phyloP scores from a whole-genome alignment of 23 tunicate species.

The Botrylloides violaceus region DNA sequence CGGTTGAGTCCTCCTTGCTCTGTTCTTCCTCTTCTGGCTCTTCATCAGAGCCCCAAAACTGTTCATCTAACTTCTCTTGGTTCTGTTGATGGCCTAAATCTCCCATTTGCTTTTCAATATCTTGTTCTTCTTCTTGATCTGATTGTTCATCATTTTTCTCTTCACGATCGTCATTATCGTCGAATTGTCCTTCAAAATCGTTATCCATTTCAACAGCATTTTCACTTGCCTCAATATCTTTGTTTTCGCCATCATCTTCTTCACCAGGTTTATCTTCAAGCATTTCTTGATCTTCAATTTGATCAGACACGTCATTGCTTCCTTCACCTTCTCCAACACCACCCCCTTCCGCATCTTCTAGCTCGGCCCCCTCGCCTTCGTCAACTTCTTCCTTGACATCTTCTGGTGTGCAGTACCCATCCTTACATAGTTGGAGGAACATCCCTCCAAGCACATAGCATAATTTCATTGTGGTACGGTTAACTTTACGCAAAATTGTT shows the following conservation, averaged over 20 bases:
- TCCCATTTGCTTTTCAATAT: conserved; percentile 87
- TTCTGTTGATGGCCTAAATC: conserved; percentile 66
- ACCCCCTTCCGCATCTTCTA: conserved; percentile 57
- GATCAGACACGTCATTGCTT: conserved; percentile 78
- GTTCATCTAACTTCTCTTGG: conserved; percentile 67
- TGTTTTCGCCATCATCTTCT: conserved; percentile 43
- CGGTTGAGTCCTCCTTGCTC: conserved; percentile 8
- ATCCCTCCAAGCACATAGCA: conserved; percentile 1
- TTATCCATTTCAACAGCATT: conserved; percentile 79
- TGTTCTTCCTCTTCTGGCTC: conserved; percentile 67
- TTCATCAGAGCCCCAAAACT: conserved; percentile 90
- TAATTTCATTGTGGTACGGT: background rate
- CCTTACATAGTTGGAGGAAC: background rate
- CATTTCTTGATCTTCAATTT: conserved; percentile 71
- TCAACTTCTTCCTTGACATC: conserved; percentile 20
- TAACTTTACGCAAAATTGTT: background rate
- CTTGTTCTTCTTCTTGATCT: conserved; percentile 22
- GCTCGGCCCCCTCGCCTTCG: conserved; percentile 59
- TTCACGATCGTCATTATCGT: conserved; percentile 29
- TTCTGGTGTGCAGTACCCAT: conserved; percentile 14
- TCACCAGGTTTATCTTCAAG: conserved; percentile 21
- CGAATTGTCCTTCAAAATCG: conserved; percentile 72
- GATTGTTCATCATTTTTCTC: conserved; percentile 25
- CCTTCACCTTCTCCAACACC: conserved; percentile 95
- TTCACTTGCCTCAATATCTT: conserved; percentile 24